Percentiles rank a stretch among this genome's conserved stretches.
Evolutionary conservation across 2,888 invertebrate genomes (phyloP).

Genomic region (Osedax frankpressi): DNA sequence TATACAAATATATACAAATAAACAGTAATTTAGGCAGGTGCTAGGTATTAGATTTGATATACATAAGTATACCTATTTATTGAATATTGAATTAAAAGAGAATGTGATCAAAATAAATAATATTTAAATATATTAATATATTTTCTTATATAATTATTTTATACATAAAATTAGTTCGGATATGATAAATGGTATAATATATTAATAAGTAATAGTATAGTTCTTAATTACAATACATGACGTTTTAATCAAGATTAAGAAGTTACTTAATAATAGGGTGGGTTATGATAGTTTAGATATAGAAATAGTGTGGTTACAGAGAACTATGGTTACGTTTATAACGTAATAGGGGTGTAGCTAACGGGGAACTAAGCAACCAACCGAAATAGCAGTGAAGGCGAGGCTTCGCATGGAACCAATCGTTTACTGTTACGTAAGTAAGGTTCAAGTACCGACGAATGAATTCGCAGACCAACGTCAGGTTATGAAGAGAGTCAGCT

Average conservation of each 20-base stretch:
- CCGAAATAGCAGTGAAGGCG: neutral
- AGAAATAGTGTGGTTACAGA: neutral
- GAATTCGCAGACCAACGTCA: neutral
- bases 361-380: neutral
- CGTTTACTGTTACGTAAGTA: neutral
- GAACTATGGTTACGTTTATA: neutral
- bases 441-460: neutral
- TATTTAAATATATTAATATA: too few species aligned
- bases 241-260: neutral
- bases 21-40: too few species aligned
- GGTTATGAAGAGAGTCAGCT: neutral
- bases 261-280: neutral
- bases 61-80: too few species aligned
- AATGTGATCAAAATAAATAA: too few species aligned
- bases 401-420: neutral
- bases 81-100: too few species aligned
- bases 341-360: neutral
- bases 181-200: too few species aligned
- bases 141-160: too few species aligned
- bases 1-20: too few species aligned
- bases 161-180: too few species aligned
- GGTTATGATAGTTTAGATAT: neutral
- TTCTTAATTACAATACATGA: neutral
- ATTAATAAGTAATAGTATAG: too few species aligned
- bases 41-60: too few species aligned